A percentile compares a stretch with the other conserved stretches of the same genome.
These are phyloP conservation scores for Epinephelus cyanopodus DNA, from an alignment of 2,113 vertebrate genomes.

Conservation along the genomic window DNA sequence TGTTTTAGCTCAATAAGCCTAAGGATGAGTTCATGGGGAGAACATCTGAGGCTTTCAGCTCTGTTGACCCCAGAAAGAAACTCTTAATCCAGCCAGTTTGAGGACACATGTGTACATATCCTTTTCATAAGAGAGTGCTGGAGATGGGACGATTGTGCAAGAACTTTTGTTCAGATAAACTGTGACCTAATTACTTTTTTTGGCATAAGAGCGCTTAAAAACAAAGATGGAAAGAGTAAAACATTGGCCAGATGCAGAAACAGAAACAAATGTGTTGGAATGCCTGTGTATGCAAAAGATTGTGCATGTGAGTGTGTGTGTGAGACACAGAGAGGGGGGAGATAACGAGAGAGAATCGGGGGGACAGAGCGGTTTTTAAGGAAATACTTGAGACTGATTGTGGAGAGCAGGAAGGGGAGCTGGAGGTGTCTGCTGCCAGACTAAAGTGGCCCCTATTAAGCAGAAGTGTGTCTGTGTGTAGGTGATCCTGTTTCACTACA, in stretches of 20 bases:
- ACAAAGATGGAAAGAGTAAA: constrained; percentile 31
- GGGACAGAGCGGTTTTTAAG: neutral
- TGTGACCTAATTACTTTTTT: constrained; percentile 57
- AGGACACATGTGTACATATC: constrained; percentile 39
- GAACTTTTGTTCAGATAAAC: constrained; percentile 47
- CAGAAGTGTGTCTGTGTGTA: constrained; percentile 34
- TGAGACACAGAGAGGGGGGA: neutral
- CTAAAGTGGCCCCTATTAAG: constrained; percentile 47
- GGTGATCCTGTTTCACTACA: constrained; percentile 51
- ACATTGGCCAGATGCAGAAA: constrained; percentile 48
- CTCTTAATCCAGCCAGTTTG: constrained; percentile 58
- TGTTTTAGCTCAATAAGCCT: constrained; percentile 73
- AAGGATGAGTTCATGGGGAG: constrained; percentile 72
- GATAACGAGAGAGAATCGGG: neutral
- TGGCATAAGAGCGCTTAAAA: constrained; percentile 19
- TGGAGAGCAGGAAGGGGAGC: constrained; percentile 13
- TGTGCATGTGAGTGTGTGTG: constrained; percentile 7
- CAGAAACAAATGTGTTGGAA: constrained; percentile 54
- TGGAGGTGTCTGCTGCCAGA: constrained; percentile 35
- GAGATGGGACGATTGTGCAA: constrained; percentile 41
- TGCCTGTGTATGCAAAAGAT: constrained; percentile 23
- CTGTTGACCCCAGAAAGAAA: constrained; percentile 54
- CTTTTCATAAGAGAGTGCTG: constrained; percentile 18
- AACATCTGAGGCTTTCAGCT: constrained; percentile 69
- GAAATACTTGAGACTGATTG: constrained; percentile 49